Conservation (phyloP, 2,113 vertebrate species). For the Pristiophorus japonicus region DNA sequence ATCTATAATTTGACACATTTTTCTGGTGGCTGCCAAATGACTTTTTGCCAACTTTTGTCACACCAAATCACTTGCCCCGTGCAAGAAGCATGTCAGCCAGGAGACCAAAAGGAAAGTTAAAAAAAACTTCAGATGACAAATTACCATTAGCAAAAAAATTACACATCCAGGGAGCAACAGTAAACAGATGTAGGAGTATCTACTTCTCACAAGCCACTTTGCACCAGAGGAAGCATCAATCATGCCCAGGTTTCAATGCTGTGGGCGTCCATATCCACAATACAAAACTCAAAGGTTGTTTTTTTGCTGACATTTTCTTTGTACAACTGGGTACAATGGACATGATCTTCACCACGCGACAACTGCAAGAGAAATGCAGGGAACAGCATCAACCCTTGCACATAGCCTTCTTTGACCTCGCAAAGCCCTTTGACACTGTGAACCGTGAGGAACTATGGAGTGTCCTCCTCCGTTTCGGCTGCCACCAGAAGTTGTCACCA, state of each 20-base stretch:
- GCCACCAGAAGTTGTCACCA: too few species aligned
- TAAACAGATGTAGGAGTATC: not conserved
- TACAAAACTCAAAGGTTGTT: too few species aligned
- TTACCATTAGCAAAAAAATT: not conserved
- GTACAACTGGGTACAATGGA: too few species aligned
- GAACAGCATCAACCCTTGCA: too few species aligned
- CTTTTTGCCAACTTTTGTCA: not conserved
- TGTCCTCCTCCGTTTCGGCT: too few species aligned
- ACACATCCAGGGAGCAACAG: not conserved
- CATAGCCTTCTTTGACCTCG: too few species aligned
- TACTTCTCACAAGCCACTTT: not conserved
- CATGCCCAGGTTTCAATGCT: not conserved
- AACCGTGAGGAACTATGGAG: too few species aligned
- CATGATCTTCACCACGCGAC: too few species aligned
- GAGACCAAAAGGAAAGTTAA: not conserved
- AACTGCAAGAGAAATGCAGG: too few species aligned
- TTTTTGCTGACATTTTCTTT: too few species aligned
- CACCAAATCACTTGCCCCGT: not conserved
- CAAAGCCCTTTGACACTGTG: too few species aligned
- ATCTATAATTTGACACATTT: not conserved
- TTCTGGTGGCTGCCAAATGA: not conserved
- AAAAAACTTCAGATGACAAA: not conserved
- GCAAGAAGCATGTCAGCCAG: not conserved
- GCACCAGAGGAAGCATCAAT: not conserved
- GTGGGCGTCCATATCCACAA: not conserved